Base-by-base conservation (phyloP, 1,140 invertebrate species). In the Apocrypta bakeri region DNA sequence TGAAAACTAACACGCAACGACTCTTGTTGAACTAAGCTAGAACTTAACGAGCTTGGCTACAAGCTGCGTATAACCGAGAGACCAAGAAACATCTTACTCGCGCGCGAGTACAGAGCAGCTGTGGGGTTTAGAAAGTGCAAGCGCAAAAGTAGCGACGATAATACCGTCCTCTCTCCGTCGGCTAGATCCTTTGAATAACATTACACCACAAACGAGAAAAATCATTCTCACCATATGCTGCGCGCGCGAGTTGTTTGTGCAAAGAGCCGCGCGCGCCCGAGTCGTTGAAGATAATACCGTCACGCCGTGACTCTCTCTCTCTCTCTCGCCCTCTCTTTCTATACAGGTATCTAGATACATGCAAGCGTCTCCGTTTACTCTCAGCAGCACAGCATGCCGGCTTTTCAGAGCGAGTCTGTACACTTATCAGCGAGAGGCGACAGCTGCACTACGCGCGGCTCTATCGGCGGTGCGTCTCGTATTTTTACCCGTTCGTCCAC, bases 161-260 rank as follows among this genome's bases (percentile, higher is more conserved):
- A 56, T 56, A 56, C 21, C 73, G 12, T 33, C 56, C 24, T 12
- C 77, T 12, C 77, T 27, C 37, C n/a, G 31, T 64, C 37, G 79
- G 25, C 31, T 27, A 27, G 79, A 56, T 29, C 79, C 79, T 81
- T 81, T 81, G 79, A 81, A 81, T 81, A 75, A 75, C 27, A 56
- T 73, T 64, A 72, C 56, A 31, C 31, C 48, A 68, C 21, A 6
- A 17, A 64, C 64, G 77, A 68, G 72, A 75, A 80, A 64, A 80
- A 72, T 73, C 69, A 33, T 64, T 56, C 79, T 74, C 72, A 63
- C 80, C 80, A 82, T 76, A 82, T 82, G 80, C 73, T 42, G 56
- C 37, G 40, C 37, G 40, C 64, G n/a, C 25, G 42, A 27, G 42
- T 74, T 81, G 80, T 81, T 81, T 81, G 80, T 63, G 80, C 80